Evolutionary conservation across 2,888 invertebrate genomes (phyloP), one percentile per base, ranked within the genome.

Genomic region (Heterodera filipjevi): DNA sequence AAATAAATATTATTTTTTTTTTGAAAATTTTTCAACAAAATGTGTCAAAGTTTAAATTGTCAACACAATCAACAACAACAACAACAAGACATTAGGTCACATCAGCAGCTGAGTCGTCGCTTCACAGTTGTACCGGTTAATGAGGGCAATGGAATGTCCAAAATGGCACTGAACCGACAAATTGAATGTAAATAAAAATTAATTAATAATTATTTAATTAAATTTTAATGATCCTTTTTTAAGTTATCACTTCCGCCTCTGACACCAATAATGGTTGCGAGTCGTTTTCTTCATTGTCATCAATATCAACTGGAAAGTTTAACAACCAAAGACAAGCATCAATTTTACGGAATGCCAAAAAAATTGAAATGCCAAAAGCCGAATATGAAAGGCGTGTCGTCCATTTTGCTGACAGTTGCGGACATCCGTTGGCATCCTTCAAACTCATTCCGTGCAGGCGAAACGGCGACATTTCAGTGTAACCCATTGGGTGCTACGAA

Each of bases 331-430:
- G 22, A 59, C 27, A n/a, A n/a, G 6, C 59, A n/a, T 22, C 59
- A 27, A 59, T 59, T 27, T 22, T 22, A 59, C 59, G 27, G 2
- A 59, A 59, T 59, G 59, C n/a, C 59, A 59, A 59, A 59, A 59
- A 59, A 27, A 10, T 39, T 39, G 27, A 10, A 59, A 59, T 59
- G 59, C n/a, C 59, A 59, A 59, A 59, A 59, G 59, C 8, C 27
- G 22, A n/a, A 27, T 10, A 27, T 59, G 10, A n/a, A n/a, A 27
- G 59, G 10, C 59, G 59, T 1, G 59, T 59, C 27, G 59, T 59
- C 10, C 59, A 59, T 59, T 59, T 59, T 59, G 59, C 59, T n/a
- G 59, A 59, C 59, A 59, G n/a, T 27, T 10, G 59, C 59, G 59
- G 59, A 59, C 59, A 27, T 3, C 59, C 59, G 59, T 27, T 59